phyloP scores from a whole-genome alignment of 2,797 vertebrate species.

The Lutjanus argentimaculatus region DNA sequence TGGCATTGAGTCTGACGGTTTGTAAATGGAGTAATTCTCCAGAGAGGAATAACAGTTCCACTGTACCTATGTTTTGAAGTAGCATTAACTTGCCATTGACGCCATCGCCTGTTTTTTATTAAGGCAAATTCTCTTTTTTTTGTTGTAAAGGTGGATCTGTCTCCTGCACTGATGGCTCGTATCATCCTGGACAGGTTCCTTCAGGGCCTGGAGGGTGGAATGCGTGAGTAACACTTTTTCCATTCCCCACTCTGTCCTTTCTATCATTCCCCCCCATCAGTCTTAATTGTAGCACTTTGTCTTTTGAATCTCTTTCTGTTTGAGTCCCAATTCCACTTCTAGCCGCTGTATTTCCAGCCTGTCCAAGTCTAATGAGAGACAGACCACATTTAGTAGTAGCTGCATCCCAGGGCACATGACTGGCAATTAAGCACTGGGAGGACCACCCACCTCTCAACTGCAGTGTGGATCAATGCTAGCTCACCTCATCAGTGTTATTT shows the following conservation, averaged over 20 bases:
- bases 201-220: constrained; percentile 87
- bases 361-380: constrained; percentile 84
- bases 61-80: constrained; percentile 39
- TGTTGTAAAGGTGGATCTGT: constrained; percentile 91
- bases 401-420: constrained; percentile 84
- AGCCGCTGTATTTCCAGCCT: constrained; percentile 77
- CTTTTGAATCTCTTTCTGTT: constrained; percentile 66
- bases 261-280: constrained; percentile 62
- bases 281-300: constrained; percentile 78
- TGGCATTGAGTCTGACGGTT: constrained; percentile 61
- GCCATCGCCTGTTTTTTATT: constrained; percentile 45
- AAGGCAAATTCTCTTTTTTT: constrained; percentile 42
- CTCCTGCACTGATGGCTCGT: constrained; percentile 96
- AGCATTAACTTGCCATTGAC: constrained; percentile 35
- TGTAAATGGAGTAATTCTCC: constrained; percentile 57
- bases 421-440: constrained; percentile 87
- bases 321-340: constrained; percentile 63
- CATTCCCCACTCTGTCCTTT: constrained; percentile 62
- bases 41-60: constrained; percentile 45
- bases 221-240: constrained; percentile 88
- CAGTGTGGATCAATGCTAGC: constrained; percentile 84
- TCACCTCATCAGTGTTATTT: constrained; percentile 86
- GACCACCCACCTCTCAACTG: constrained; percentile 87
- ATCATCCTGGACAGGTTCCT: constrained; percentile 94
- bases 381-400: constrained; percentile 83